Percentiles rank a stretch among this genome's conserved stretches.
These are phyloP conservation scores for Nycticebus coucang DNA, from an alignment of 2,113 vertebrate species.

Conservation along the genomic window DNA sequence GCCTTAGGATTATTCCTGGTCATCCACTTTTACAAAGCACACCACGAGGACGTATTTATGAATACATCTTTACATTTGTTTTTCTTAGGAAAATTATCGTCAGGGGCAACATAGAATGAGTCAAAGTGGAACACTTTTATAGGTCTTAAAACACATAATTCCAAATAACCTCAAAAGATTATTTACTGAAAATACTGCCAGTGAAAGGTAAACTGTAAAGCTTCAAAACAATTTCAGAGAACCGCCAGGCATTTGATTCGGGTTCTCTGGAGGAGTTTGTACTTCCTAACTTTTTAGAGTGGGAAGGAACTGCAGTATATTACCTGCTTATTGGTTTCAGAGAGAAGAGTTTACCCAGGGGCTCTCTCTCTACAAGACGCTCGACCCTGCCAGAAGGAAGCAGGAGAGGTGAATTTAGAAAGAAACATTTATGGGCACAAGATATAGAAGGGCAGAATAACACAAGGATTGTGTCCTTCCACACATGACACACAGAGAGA, in stretches of 20 bases:
- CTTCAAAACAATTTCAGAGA: background rate
- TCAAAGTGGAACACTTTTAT: background rate
- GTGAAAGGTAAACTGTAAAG: background rate
- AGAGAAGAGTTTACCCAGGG: background rate
- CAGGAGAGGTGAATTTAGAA: background rate
- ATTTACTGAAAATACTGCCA: background rate
- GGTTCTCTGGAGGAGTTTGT: background rate
- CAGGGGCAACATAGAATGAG: background rate
- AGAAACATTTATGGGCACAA: background rate
- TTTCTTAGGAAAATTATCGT: conserved; percentile 40
- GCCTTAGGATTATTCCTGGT: background rate
- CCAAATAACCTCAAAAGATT: background rate
- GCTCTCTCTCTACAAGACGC: background rate
- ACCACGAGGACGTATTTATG: background rate
- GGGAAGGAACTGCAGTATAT: background rate
- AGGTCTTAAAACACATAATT: conserved; percentile 47
- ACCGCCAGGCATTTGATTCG: background rate
- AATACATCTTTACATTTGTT: background rate
- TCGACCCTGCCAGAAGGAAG: background rate
- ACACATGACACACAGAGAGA: background rate
- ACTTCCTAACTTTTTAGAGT: background rate
- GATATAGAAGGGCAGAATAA: background rate
- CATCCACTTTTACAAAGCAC: conserved; percentile 44
- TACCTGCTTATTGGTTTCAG: background rate
- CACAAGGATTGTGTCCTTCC: background rate